Evolutionary conservation across 92 coral and sea anemone species (phyloP).

Genomic region (Parazoanthus darwini): DNA sequence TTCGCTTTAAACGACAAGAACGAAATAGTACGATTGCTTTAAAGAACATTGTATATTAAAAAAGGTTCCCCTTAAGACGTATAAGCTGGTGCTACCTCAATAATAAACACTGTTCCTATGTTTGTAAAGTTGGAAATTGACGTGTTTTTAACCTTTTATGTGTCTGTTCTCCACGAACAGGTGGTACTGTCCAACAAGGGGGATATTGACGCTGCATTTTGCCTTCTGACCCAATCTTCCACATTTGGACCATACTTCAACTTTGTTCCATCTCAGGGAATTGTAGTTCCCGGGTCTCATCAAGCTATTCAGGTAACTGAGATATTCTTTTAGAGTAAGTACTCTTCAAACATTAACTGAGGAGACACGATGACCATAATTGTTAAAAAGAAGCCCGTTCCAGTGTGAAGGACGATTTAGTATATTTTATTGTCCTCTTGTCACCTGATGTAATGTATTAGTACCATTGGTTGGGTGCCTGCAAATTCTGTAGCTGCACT

Average conservation of each 20-base stretch:
- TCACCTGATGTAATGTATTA: no score
- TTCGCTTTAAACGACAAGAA: no score
- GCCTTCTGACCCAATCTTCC: constrained; percentile 64
- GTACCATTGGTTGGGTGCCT: no score
- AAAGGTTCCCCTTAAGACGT: not conserved
- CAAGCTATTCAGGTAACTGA: constrained; percentile 86
- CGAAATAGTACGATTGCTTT: no score
- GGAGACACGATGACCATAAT: not conserved
- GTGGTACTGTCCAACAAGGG: constrained; percentile 91
- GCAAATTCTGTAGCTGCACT: no score
- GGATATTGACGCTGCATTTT: constrained; percentile 93
- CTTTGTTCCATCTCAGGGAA: constrained; percentile 90
- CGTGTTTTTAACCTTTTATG: not conserved
- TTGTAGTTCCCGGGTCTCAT: constrained; percentile 93
- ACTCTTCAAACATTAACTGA: not conserved
- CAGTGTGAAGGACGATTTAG: no score
- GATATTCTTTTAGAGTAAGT: not conserved
- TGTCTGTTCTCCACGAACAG: constrained; percentile 36
- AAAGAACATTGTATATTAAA: no score
- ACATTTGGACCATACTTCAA: constrained; percentile 86
- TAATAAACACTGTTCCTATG: no score
- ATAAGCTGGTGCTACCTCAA: not conserved
- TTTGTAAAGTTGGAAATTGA: no score
- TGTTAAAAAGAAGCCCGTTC: not conserved
- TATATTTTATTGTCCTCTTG: no score